A percentile compares a stretch with the other conserved stretches of the same genome.
These are phyloP conservation scores for Cephus spinipes DNA, from an alignment of 2,888 invertebrate species.

Conservation along the genomic window DNA sequence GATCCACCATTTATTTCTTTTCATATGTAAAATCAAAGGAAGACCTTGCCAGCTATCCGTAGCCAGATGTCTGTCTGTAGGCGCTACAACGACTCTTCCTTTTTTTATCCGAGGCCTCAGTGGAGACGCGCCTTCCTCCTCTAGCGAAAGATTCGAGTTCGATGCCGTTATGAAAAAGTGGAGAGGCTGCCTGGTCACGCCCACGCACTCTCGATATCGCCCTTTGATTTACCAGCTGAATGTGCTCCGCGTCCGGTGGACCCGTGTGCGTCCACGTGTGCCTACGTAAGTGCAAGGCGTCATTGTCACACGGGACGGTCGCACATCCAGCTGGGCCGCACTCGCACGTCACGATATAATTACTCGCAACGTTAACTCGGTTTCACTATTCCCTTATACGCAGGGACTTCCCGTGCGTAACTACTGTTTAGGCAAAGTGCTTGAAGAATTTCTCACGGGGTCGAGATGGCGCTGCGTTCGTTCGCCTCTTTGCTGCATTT, in stretches of 20 bases:
- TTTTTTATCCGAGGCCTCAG: background rate
- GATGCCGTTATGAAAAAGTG: background rate
- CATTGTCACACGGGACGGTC: background rate
- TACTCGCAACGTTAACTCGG: background rate
- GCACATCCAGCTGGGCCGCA: background rate
- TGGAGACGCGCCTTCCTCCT: background rate
- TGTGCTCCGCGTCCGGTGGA: too few species aligned
- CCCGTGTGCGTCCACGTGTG: background rate
- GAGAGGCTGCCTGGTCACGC: background rate
- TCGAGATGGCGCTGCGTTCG: conserved; percentile 15
- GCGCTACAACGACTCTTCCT: background rate
- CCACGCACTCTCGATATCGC: background rate
- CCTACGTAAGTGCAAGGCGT: background rate
- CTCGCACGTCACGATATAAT: background rate
- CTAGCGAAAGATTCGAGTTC: background rate
- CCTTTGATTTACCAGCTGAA: background rate
- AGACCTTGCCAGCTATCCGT: background rate
- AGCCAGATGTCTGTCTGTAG: background rate
- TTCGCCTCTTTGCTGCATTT: conserved; percentile 4
- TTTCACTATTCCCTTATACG: conserved; percentile 1
- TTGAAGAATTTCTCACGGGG: conserved; percentile 34
- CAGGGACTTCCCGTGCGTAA: background rate
- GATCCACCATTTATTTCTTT: background rate
- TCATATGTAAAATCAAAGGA: background rate
- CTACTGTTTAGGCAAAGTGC: conserved; percentile 34